These are phyloP conservation scores for Petrolisthes manimaculis DNA, from an alignment of 2,888 invertebrate species.

Conservation along the genomic window DNA sequence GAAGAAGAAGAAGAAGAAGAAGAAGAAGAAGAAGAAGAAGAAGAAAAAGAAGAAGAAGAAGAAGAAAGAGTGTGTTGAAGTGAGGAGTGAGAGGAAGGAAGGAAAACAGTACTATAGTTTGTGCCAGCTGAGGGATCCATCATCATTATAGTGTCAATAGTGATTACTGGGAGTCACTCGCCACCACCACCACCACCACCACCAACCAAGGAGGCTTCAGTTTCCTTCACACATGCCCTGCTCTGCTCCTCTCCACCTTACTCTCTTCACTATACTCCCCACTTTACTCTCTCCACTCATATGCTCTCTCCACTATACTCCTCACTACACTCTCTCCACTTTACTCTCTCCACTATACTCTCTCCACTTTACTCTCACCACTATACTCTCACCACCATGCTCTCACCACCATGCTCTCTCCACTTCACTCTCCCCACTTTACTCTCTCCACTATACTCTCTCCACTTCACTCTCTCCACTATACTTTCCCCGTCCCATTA, in stretches of 20 bases:
- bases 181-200: neutral
- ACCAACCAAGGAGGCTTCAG: slow-evolving; percentile 2
- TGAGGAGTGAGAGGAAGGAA: neutral
- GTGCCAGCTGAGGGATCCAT: slow-evolving; percentile 39
- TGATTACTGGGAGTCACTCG: slow-evolving; percentile 39
- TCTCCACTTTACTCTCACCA: no score
- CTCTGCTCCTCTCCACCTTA: neutral
- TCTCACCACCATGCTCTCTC: neutral
- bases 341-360: no score
- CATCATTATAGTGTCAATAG: slow-evolving; percentile 54
- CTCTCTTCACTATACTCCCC: neutral
- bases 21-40: neutral
- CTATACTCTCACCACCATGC: neutral
- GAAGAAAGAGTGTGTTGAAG: neutral
- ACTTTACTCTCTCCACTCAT: neutral
- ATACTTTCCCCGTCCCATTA: neutral
- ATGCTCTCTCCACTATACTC: no score
- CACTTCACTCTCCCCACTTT: neutral
- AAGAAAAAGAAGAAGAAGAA: no score
- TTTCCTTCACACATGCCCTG: neutral
- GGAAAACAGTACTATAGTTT: slow-evolving; percentile 14
- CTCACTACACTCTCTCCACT: no score
- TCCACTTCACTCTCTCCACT: no score
- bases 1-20: neutral
- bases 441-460: no score